Conservation (phyloP, 30 jellyfish, hydroid and myxozoan genomes). For the Pelagia noctiluca region DNA sequence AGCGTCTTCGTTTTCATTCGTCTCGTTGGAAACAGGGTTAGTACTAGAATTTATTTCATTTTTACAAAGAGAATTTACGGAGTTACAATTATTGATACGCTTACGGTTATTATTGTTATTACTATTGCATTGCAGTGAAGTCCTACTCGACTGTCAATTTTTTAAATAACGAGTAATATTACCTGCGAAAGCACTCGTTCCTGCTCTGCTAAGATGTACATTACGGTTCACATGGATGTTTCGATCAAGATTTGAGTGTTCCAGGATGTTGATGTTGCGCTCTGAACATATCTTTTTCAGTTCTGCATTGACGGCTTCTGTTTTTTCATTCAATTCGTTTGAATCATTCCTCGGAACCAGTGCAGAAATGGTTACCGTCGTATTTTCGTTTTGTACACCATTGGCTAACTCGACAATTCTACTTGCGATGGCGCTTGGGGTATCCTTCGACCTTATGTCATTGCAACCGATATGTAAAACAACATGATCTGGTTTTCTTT, state of each 20-base stretch:
- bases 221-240: conserved; percentile 21
- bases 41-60: neutral
- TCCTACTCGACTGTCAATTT: conserved; percentile 7
- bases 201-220: conserved; percentile 26
- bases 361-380: conserved; percentile 16
- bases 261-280: conserved; percentile 23
- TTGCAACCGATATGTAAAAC: conserved; percentile 31
- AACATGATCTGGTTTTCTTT: conserved; percentile 33
- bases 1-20: conserved; percentile 24
- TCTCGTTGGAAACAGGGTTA: conserved; percentile 2
- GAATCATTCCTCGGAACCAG: conserved; percentile 35
- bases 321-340: conserved; percentile 19
- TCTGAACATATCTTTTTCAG: conserved; percentile 28
- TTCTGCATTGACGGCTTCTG: conserved; percentile 34
- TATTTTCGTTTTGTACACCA: conserved; percentile 7
- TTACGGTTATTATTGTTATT: conserved; percentile 1
- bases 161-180: conserved; percentile 23
- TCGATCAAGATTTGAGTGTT: conserved; percentile 21
- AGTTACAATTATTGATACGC: neutral
- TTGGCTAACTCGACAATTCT: conserved; percentile 23
- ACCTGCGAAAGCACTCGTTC: conserved; percentile 36
- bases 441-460: conserved; percentile 37
- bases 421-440: conserved; percentile 19
- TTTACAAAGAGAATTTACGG: neutral
- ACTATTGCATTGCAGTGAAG: conserved; percentile 18